Conservation (phyloP, 2,797 vertebrate species). For the Lacerta viridis region DNA sequence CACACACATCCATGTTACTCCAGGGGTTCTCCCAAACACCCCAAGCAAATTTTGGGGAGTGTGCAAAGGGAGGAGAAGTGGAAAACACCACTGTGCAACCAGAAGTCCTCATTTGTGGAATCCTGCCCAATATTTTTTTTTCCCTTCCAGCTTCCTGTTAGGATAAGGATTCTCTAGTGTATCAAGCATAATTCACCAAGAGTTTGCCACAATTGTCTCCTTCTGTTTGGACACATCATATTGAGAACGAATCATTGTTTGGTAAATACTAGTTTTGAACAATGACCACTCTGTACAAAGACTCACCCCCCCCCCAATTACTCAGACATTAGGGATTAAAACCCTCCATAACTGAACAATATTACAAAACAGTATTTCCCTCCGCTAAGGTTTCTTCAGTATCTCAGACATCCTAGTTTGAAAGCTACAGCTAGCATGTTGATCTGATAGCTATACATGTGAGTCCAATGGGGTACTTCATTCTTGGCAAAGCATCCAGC, state of each 20-base stretch:
- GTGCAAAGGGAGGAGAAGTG: background rate
- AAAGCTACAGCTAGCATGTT: conserved; percentile 58
- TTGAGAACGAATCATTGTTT: conserved; percentile 54
- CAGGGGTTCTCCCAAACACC: background rate
- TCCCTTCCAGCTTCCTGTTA: background rate
- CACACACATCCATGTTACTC: too few relatives aligned
- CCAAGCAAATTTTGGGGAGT: background rate
- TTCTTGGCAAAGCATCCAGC: conserved; percentile 78
- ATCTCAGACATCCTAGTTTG: conserved; percentile 31
- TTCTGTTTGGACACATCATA: conserved; percentile 40
- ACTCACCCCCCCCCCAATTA: background rate
- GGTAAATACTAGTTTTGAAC: conserved; percentile 42
- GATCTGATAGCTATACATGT: conserved; percentile 72
- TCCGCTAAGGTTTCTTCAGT: conserved; percentile 36
- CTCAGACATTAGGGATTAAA: conserved; percentile 41
- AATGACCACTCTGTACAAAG: conserved; percentile 18
- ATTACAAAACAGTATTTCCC: conserved; percentile 16
- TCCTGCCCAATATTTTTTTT: background rate
- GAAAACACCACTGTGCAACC: too few relatives aligned
- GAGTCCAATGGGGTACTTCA: conserved; percentile 75
- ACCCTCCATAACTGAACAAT: conserved; percentile 5
- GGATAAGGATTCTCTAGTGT: background rate
- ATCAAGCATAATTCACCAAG: background rate
- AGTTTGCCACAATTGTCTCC: conserved; percentile 61
- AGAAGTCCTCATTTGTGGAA: background rate